Percentiles rank a stretch among this genome's conserved stretches.
Conservation (phyloP, 1,140 invertebrate genomes). For the Ectropis grisescens region DNA sequence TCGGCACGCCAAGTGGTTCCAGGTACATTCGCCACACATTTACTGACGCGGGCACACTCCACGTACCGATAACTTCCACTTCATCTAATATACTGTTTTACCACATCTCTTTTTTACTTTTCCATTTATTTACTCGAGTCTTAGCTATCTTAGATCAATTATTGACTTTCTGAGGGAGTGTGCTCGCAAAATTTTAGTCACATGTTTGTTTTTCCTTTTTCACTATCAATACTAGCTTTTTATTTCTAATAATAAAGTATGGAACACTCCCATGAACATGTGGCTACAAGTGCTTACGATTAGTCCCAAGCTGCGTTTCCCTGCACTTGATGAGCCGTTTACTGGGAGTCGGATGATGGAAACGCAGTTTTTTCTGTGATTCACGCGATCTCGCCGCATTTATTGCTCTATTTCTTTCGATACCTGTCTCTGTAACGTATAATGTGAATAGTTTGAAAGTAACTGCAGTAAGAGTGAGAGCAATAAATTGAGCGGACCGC, state of each 20-base stretch:
- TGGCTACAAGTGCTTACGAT: slow-evolving; percentile 54
- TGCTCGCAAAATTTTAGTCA: slow-evolving; percentile 61
- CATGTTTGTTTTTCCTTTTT: slow-evolving; percentile 61
- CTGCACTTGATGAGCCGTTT: slow-evolving; percentile 29
- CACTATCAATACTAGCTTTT: slow-evolving; percentile 29
- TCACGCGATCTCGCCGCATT: slow-evolving; percentile 21
- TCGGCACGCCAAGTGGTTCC: slow-evolving; percentile 99
- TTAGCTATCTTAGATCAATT: no score
- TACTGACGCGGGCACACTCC: slow-evolving; percentile 46
- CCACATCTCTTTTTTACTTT: no score
- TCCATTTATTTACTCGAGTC: no score
- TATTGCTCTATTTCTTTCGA: slow-evolving; percentile 53
- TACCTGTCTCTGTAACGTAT: background rate
- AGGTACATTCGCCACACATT: slow-evolving; percentile 81
- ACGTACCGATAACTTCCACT: no score
- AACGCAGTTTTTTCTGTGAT: slow-evolving; percentile 42
- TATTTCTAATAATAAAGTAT: slow-evolving; percentile 18
- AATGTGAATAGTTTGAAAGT: slow-evolving; percentile 5
- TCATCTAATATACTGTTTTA: no score
- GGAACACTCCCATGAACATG: slow-evolving; percentile 55
- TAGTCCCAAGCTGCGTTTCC: slow-evolving; percentile 45
- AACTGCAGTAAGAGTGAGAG: no score
- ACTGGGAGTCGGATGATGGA: slow-evolving; percentile 25
- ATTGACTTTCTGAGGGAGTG: slow-evolving; percentile 37
- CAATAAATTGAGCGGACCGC: slow-evolving; percentile 33